Evolutionary conservation across 2,113 vertebrate species (phyloP), one percentile per base, ranked within the genome.

Genomic region (Lophura nycthemera): DNA sequence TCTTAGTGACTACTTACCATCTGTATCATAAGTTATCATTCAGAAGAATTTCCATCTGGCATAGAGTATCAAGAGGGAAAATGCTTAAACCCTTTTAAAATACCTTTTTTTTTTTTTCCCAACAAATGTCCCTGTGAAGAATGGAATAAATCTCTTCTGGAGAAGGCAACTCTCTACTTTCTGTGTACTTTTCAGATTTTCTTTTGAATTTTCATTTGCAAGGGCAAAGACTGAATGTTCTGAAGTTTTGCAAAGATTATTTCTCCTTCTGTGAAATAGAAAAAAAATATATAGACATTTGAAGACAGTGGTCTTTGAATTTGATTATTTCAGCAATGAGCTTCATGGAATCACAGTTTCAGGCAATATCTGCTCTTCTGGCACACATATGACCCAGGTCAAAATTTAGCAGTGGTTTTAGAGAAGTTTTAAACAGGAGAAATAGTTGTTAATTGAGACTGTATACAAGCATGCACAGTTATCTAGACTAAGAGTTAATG

Each of bases 381-480:
- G 14, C 56, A 59, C 8, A 32, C 2, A 5, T 34, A 38, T 20
- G 32, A 56, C 20, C 52, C 56, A 66, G 14, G 27, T 30, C n/a
- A 63, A 57, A 27, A 38, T 86, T 83, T 50, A 85, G 32, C 14
- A n/a, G 29, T 5, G 8, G 6, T 77, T 5, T 67, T 83, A 6
- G 19, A 27, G 8, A 5, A 29, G 8, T 43, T 82, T 92, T 72
- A 24, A 86, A 57, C 6, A 32, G 10, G 17, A 74, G 24, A 47
- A 88, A 25, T 1, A 38, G 29, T 69, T 70, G 2, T 76, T 86
- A 50, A 25, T 16, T 88, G 43, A 77, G 38, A 50, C 3, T 40
- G 8, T 17, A 63, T 21, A 42, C 15, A 61, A 72, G 3, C 15
- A 80, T 0, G 0, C 6, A 9, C 3, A 6, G 32, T 45, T 82